phyloP scores from a whole-genome alignment of 2,888 invertebrate genomes.

The Polyommatus iphigenia region DNA sequence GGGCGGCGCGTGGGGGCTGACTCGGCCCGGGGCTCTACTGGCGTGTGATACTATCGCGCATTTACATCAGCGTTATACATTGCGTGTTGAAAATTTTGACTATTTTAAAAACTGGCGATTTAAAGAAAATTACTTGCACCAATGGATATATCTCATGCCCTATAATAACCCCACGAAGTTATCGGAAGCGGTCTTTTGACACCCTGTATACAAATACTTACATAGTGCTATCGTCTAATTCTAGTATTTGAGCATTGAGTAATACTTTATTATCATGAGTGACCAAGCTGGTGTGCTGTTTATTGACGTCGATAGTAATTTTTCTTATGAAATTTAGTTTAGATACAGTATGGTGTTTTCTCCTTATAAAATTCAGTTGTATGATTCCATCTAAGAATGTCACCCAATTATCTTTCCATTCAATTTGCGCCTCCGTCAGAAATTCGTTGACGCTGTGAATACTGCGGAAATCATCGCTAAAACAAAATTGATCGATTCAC shows the following conservation, averaged over 20 bases:
- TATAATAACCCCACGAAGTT: too few species aligned
- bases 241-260: constrained; percentile 44
- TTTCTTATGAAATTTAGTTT: constrained; percentile 75
- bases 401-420: constrained; percentile 88
- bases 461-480: constrained; percentile 53
- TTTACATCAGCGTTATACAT: too few species aligned
- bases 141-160: too few species aligned
- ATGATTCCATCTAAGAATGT: constrained; percentile 90
- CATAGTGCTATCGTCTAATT: constrained; percentile 47
- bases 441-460: constrained; percentile 48
- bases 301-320: constrained; percentile 48
- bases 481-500: not conserved
- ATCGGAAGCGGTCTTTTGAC: too few species aligned
- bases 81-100: too few species aligned
- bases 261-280: constrained; percentile 36
- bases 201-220: constrained; percentile 36
- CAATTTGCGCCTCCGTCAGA: constrained; percentile 57
- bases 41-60: too few species aligned
- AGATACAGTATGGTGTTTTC: constrained; percentile 79
- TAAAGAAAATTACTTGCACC: too few species aligned
- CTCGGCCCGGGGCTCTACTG: too few species aligned
- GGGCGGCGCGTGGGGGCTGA: too few species aligned
- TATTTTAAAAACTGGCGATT: too few species aligned
- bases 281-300: constrained; percentile 41
- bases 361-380: constrained; percentile 85